phyloP scores from a whole-genome alignment of 1,140 invertebrate genomes.

The Ips nitidus region DNA sequence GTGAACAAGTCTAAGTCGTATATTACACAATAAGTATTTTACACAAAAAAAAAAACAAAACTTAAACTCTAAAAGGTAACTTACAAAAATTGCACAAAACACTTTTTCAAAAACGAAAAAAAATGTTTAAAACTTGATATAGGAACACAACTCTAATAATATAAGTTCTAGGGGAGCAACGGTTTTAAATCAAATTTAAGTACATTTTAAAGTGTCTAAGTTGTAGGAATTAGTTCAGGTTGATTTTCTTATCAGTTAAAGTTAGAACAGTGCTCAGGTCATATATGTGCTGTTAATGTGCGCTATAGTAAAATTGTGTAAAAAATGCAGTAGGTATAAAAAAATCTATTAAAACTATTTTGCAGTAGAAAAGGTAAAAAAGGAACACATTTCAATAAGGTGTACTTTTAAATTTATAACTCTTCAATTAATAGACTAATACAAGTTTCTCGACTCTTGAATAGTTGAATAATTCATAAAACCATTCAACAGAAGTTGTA shows the following conservation, averaged over 20 bases:
- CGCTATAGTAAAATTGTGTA: constrained; percentile 4
- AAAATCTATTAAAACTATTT: constrained; percentile 8
- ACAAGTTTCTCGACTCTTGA: too few species aligned
- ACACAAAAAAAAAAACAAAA: neutral
- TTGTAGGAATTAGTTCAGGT: constrained; percentile 10
- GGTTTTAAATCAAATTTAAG: neutral
- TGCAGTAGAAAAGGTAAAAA: constrained; percentile 11
- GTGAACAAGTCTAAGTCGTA: neutral
- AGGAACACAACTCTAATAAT: constrained; percentile 27
- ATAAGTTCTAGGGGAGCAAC: neutral
- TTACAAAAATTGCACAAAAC: constrained; percentile 30
- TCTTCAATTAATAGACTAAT: too few species aligned
- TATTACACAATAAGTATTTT: constrained; percentile 1
- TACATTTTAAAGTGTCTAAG: neutral
- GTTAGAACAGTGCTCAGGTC: constrained; percentile 22
- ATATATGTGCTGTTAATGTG: constrained; percentile 15
- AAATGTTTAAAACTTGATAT: constrained; percentile 22
- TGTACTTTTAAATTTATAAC: neutral
- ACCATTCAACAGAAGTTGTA: too few species aligned
- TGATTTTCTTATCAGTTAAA: constrained; percentile 15
- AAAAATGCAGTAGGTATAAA: constrained; percentile 11
- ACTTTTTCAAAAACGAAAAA: constrained; percentile 11
- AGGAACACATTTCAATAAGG: constrained; percentile 25
- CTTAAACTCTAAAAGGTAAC: constrained; percentile 25
- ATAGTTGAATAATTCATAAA: too few species aligned